phyloP scores from a whole-genome alignment of 2,888 invertebrate genomes.

The Caenorhabditis angaria region DNA sequence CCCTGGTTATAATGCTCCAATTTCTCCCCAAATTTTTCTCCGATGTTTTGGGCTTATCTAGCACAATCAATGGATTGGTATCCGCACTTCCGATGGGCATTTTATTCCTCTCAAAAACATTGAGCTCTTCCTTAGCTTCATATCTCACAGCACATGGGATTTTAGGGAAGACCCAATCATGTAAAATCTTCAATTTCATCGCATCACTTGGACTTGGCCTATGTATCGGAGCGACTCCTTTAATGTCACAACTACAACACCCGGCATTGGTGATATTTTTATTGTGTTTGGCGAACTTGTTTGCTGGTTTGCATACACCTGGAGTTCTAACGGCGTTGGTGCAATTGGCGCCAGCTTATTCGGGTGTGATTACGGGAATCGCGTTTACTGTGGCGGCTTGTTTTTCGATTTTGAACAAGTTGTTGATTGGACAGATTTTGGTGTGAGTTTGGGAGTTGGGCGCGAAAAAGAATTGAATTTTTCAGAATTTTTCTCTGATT shows the following conservation, averaged over 20 bases:
- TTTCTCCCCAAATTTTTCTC: constrained; percentile 67
- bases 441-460: constrained; percentile 24
- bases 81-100: constrained; percentile 67
- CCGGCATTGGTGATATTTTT: constrained; percentile 56
- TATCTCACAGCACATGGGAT: constrained; percentile 46
- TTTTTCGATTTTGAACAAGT: constrained; percentile 68
- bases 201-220: constrained; percentile 68
- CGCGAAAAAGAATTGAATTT: too few relatives aligned
- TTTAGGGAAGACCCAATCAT: constrained; percentile 49
- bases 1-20: constrained; percentile 69
- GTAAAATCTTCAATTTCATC: constrained; percentile 57
- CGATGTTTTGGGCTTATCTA: constrained; percentile 59
- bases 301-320: constrained; percentile 70
- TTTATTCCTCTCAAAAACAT: constrained; percentile 65
- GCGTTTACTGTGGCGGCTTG: constrained; percentile 67
- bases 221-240: constrained; percentile 65
- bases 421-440: constrained; percentile 61
- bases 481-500: neutral
- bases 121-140: constrained; percentile 65
- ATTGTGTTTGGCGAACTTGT: constrained; percentile 67
- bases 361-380: constrained; percentile 69
- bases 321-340: constrained; percentile 71
- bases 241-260: constrained; percentile 49
- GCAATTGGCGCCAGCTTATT: constrained; percentile 70
- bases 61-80: constrained; percentile 61